Percentiles rank a stretch among this genome's conserved stretches.
Conservation (phyloP, 2,113 vertebrate genomes). For the Vimba vimba region DNA sequence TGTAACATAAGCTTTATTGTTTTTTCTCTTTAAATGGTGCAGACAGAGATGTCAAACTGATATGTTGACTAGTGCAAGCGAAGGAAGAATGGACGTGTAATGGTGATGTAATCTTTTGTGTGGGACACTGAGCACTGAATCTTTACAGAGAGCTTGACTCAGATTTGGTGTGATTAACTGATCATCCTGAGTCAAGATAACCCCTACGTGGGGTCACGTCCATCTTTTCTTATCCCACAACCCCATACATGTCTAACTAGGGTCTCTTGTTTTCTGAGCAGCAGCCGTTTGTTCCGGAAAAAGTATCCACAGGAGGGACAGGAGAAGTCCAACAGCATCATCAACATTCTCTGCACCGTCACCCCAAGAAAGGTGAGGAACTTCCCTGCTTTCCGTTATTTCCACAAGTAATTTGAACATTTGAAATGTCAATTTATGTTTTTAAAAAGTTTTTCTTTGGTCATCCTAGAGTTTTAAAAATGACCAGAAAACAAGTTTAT, state of each 20-base stretch:
- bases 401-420: background rate
- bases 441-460: background rate
- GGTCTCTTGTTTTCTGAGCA: slow-evolving; percentile 56
- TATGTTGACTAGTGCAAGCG: slow-evolving; percentile 53
- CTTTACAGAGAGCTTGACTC: slow-evolving; percentile 24
- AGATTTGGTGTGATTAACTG: slow-evolving; percentile 17
- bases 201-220: background rate
- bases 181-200: slow-evolving; percentile 42
- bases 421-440: background rate
- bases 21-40: slow-evolving; percentile 63
- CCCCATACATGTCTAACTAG: slow-evolving; percentile 32
- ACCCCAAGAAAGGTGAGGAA: slow-evolving; percentile 76
- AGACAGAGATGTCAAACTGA: slow-evolving; percentile 56
- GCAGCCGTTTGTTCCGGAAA: slow-evolving; percentile 80
- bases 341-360: slow-evolving; percentile 80
- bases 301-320: slow-evolving; percentile 80
- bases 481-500: background rate
- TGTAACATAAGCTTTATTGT: slow-evolving; percentile 72
- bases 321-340: slow-evolving; percentile 84
- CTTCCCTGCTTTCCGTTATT: background rate
- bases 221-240: background rate
- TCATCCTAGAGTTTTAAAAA: background rate
- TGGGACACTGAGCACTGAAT: slow-evolving; percentile 30
- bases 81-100: slow-evolving; percentile 38
- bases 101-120: slow-evolving; percentile 39